A percentile compares a stretch with the other conserved stretches of the same genome.
Conservation (phyloP, 2,888 invertebrate genomes). For the Dryococelus australis region DNA sequence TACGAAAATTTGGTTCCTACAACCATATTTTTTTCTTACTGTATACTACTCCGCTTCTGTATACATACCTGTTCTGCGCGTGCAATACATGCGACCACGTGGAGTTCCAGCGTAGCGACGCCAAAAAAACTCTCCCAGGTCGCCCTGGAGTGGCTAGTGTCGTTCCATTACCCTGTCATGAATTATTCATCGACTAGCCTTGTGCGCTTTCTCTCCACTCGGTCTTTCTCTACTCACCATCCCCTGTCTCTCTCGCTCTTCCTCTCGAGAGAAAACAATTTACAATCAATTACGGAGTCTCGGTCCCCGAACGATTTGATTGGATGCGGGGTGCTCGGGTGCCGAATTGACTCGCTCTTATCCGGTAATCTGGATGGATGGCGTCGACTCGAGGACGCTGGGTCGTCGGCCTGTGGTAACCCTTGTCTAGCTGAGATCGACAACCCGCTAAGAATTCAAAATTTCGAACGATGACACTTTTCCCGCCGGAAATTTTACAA, state of each 20-base stretch:
- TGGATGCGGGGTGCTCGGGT: not conserved
- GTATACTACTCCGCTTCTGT: no score
- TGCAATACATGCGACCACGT: no score
- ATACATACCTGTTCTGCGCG: no score
- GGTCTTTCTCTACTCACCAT: no score
- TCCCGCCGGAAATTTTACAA: no score
- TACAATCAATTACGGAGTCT: not conserved
- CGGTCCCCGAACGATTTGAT: not conserved
- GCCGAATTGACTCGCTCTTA: not conserved
- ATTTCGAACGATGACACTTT: no score
- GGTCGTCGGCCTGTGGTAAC: not conserved
- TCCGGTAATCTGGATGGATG: slow-evolving; percentile 16
- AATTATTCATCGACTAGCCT: not conserved
- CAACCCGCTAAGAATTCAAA: no score
- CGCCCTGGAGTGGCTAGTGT: not conserved
- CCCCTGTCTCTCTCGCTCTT: not conserved
- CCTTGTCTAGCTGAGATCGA: no score
- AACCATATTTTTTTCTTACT: no score
- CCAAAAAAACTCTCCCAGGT: no score
- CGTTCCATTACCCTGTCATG: not conserved
- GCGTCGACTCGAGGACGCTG: not conserved
- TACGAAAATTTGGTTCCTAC: no score
- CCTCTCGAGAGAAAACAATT: slow-evolving; percentile 10
- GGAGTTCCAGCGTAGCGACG: no score
- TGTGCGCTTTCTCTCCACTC: not conserved